phyloP scores from a whole-genome alignment of 1,140 invertebrate species.

The Chlorops oryzae region DNA sequence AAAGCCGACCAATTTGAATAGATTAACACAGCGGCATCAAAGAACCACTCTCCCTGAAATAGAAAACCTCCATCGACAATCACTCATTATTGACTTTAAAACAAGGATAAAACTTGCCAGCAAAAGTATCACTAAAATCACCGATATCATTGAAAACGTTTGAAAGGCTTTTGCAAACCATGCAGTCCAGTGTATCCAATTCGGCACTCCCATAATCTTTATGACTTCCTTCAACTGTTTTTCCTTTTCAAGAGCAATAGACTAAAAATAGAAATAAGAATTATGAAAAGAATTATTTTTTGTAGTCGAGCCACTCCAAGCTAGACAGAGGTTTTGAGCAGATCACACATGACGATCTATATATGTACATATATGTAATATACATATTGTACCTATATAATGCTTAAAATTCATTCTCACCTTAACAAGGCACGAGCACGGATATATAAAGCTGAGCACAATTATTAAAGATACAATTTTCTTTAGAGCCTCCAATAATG shows the following conservation, averaged over 20 bases:
- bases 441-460: constrained; percentile 71
- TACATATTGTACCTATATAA: too few species aligned
- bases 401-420: constrained; percentile 18
- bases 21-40: constrained; percentile 26
- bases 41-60: constrained; percentile 1
- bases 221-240: constrained; percentile 65
- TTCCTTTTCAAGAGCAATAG: constrained; percentile 55
- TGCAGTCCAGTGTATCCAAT: constrained; percentile 73
- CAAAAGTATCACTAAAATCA: constrained; percentile 51
- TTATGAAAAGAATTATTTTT: background rate
- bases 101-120: constrained; percentile 41
- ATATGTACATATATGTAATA: too few species aligned
- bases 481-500: constrained; percentile 60
- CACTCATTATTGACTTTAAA: background rate
- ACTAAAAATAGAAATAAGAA: constrained; percentile 20
- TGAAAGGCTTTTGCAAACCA: constrained; percentile 72
- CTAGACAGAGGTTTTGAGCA: too few species aligned
- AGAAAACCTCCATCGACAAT: background rate
- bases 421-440: constrained; percentile 70
- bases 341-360: too few species aligned
- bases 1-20: constrained; percentile 37
- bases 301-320: too few species aligned
- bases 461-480: constrained; percentile 70
- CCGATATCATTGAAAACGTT: constrained; percentile 56
- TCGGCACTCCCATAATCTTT: constrained; percentile 76